phyloP scores from a whole-genome alignment of 2,797 vertebrate genomes.

The Hapalemur alaotrensis region DNA sequence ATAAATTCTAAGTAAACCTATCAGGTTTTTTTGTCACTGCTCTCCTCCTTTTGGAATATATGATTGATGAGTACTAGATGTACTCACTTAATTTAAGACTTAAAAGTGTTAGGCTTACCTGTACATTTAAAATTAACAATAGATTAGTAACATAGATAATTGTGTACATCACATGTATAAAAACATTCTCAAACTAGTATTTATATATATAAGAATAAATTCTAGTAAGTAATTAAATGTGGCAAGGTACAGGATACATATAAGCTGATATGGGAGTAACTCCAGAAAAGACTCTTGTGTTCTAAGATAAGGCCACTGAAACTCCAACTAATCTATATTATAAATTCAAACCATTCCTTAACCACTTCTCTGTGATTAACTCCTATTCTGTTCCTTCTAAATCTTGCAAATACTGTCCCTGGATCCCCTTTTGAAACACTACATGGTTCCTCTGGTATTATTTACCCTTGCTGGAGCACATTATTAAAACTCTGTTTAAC shows the following conservation, averaged over 20 bases:
- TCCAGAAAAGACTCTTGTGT: not conserved
- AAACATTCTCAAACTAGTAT: not conserved
- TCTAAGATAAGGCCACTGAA: not conserved
- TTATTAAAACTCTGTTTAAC: not conserved
- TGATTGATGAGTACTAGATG: not conserved
- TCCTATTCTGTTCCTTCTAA: not conserved
- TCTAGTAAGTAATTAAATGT: not conserved
- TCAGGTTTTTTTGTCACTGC: not conserved
- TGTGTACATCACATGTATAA: not conserved
- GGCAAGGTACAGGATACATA: not conserved
- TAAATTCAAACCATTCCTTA: not conserved
- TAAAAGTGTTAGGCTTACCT: not conserved
- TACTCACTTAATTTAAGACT: not conserved
- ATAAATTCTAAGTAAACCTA: not conserved
- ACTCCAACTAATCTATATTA: not conserved
- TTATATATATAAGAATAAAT: not conserved
- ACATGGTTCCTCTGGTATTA: not conserved
- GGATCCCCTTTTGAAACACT: not conserved
- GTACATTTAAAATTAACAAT: not conserved
- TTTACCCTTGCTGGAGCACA: not conserved
- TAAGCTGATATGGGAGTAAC: not conserved
- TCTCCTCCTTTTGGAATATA: not conserved
- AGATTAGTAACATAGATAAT: not conserved
- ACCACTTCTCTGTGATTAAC: not conserved
- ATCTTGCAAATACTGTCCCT: not conserved